A percentile compares a stretch with the other conserved stretches of the same genome.
Conservation (phyloP, 1,140 invertebrate species). For the Pissodes strobi region DNA sequence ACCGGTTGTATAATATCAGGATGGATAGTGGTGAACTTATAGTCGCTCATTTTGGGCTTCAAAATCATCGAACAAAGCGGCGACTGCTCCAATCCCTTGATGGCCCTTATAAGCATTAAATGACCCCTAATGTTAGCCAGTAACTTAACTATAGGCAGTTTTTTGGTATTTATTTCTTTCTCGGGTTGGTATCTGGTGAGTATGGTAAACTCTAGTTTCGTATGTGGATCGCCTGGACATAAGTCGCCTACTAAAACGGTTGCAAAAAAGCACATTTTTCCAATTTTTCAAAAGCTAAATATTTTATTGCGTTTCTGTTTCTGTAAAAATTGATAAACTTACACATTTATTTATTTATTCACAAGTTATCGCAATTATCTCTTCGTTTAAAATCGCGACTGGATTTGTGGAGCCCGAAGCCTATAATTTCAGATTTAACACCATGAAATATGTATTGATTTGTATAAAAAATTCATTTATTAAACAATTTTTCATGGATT, state of each 20-base stretch:
- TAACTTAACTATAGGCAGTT: slow-evolving; percentile 15
- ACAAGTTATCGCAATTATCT: no score
- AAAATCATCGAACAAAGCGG: slow-evolving; percentile 52
- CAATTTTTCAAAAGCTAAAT: no score
- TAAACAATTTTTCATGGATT: no score
- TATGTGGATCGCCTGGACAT: slow-evolving; percentile 11
- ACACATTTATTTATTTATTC: no score
- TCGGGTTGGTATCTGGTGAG: not conserved
- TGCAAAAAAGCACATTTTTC: no score
- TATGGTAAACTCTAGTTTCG: slow-evolving; percentile 24
- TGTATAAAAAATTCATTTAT: no score
- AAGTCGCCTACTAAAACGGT: slow-evolving; percentile 13
- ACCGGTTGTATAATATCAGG: slow-evolving; percentile 1
- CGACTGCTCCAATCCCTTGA: slow-evolving; percentile 57
- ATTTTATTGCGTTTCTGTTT: no score
- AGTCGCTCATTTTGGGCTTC: slow-evolving; percentile 48
- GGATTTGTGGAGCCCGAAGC: no score
- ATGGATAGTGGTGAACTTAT: slow-evolving; percentile 41
- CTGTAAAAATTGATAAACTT: no score
- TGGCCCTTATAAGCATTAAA: slow-evolving; percentile 56
- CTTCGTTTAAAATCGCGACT: no score
- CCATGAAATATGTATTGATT: no score
- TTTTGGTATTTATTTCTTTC: slow-evolving; percentile 7
- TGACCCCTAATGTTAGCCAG: slow-evolving; percentile 15
- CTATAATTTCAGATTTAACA: no score